Conservation (phyloP, 2,797 vertebrate species). For the Babyrousa celebensis region DNA sequence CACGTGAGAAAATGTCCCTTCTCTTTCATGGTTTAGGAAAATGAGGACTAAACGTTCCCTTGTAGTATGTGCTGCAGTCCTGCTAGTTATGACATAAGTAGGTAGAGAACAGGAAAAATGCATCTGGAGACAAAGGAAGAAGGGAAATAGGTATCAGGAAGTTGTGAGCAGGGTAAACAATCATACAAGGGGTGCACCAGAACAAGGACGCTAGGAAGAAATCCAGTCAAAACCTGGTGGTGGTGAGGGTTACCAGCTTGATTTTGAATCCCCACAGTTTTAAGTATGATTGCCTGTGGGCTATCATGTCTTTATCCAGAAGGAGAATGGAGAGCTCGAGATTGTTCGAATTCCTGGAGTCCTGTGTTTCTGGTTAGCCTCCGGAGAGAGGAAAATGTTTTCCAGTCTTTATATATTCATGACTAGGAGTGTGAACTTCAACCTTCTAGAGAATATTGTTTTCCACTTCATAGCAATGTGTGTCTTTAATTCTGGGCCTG, state of each 20-base stretch:
- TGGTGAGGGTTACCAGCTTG: slow-evolving; percentile 21
- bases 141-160: slow-evolving; percentile 30
- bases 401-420: slow-evolving; percentile 60
- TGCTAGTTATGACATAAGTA: slow-evolving; percentile 55
- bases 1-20: slow-evolving; percentile 46
- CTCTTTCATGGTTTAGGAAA: slow-evolving; percentile 54
- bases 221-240: slow-evolving; percentile 36
- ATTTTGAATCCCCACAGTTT: slow-evolving; percentile 61
- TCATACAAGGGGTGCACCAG: not conserved
- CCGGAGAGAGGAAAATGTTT: slow-evolving; percentile 58
- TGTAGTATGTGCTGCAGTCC: not conserved
- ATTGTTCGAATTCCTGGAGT: slow-evolving; percentile 63
- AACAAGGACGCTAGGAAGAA: slow-evolving; percentile 48
- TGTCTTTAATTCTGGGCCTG: slow-evolving; percentile 28
- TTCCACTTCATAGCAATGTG: slow-evolving; percentile 25
- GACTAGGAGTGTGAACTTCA: slow-evolving; percentile 49
- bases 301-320: slow-evolving; percentile 42
- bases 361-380: slow-evolving; percentile 62
- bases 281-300: slow-evolving; percentile 46
- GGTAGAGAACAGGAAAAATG: slow-evolving; percentile 45
- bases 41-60: slow-evolving; percentile 37
- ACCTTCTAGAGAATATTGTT: slow-evolving; percentile 35
- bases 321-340: slow-evolving; percentile 56
- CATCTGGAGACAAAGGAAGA: slow-evolving; percentile 19
- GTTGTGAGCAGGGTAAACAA: slow-evolving; percentile 21